Evolutionary conservation across 2,113 vertebrate genomes (phyloP), one percentile per base, ranked within the genome.

Genomic region (Cricetomys ansorgei): DNA sequence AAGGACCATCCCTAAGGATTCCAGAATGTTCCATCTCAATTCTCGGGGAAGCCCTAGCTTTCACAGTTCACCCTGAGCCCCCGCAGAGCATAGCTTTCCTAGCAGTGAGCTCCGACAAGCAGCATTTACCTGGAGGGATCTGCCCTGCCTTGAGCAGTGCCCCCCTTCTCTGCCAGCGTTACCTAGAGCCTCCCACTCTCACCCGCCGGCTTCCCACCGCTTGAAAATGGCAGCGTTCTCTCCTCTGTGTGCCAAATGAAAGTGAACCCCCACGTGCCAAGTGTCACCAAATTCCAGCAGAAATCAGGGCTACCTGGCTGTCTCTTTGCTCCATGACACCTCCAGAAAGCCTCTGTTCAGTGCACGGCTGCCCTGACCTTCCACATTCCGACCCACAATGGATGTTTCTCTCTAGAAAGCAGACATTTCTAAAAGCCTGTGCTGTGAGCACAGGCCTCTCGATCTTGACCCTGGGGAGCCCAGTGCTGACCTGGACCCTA

Each of bases 161-260:
- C 59, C 34, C 9, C 59, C 59, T 84, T 64, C 81, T 48, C 40
- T 37, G 29, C 43, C 81, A 67, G 12, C 16, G 59, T 45, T 43
- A 48, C 40, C 83, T 48, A 23, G n/a, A 37, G 27, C 65, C 45
- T 55, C 0, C 2, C 1, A 1, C 1, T 3, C 27, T 72, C 45
- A 65, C 62, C 79, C 11, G 57, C 16, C 1, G 3, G 69, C 53
- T 9, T 64, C 31, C 7, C 6, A 29, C 0, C 64, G 65, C 16
- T 29, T 15, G 0, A 75, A 73, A n/a, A 73, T 15, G 27, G 19
- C 16, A 15, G 1, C 21, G 16, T 16, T 64, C 19, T 34, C 27
- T 84, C 75, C 29, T 16, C 64, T 21, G 7, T 40, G 57, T 43
- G 40, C 43, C 27, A 27, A 53, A 53, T 21, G 16, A 48, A 40